Base-by-base conservation (phyloP, 2,797 vertebrate species). In the Clarias fuscus region DNA sequence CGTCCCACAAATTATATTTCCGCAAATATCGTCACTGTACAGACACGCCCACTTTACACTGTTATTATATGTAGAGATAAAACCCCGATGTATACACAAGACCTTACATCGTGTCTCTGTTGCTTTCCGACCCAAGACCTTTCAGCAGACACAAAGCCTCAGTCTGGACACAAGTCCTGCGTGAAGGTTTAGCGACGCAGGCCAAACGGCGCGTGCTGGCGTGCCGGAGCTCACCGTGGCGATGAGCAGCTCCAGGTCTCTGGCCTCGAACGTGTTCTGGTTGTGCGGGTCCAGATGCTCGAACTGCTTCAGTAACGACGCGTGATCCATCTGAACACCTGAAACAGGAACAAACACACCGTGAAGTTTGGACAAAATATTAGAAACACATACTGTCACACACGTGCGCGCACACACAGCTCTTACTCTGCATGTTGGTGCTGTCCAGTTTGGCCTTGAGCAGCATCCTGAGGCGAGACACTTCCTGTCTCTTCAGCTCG, bases 241-340 rank as follows among this genome's bases (percentile, higher is more conserved):
- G 85, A 98, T 97, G 14, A 98, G 95, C 88, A 97, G 93, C 93
- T 98, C 97, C 14, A 98, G 92, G 91, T 98, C 97, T 88, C 96
- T 96, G 89, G 97, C 96, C 90, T 98, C 97, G 5, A 98, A 98
- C 0, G 97, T 97, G 92, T 98, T 97, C 89, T 97, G 97, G 90
- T 98, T 98, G 92, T 97, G 96, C 8, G 96, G 95, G 91, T 98
- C 97, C 93, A 98, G 93, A 89, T 98, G 97, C 91, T 98, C 97
- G 89, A 98, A 97, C 92, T 98, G 97, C 94, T 97, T 97, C 82
- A 98, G 94, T 84, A 98, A 94, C 15, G 94, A 94, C 70, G 95
- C 85, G 61, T 98, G 97, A 89, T 98, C 97, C 91, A 98, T 93
- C 92, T 97, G 97, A 13, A 96, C 92, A 85, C 95, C 97, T 98